phyloP scores from a whole-genome alignment of 2,888 invertebrate genomes.

The Acronicta leporina region DNA sequence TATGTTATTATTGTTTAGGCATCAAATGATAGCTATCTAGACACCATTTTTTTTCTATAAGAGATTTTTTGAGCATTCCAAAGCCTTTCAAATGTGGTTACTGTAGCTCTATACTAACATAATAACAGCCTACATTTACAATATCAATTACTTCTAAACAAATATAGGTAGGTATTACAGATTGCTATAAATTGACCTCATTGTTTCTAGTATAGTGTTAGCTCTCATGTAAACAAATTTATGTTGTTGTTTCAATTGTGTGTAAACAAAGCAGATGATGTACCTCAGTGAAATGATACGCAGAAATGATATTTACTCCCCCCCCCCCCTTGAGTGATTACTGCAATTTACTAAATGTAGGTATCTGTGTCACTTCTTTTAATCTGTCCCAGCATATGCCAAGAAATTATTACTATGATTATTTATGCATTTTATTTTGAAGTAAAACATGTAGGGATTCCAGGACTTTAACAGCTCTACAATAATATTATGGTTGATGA shows the following conservation, averaged over 20 bases:
- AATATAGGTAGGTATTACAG: background rate
- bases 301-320: slow-evolving; percentile 23
- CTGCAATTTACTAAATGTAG: slow-evolving; percentile 37
- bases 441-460: background rate
- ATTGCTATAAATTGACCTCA: slow-evolving; percentile 17
- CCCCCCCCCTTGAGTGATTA: slow-evolving; percentile 23
- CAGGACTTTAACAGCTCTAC: too few species aligned
- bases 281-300: slow-evolving; percentile 13
- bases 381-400: slow-evolving; percentile 1
- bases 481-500: slow-evolving; percentile 2
- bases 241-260: slow-evolving; percentile 23
- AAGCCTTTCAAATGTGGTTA: too few species aligned
- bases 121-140: background rate
- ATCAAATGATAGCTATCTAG: too few species aligned
- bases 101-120: too few species aligned
- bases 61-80: too few species aligned
- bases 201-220: slow-evolving; percentile 20
- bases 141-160: background rate
- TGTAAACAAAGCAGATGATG: slow-evolving; percentile 28
- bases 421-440: background rate
- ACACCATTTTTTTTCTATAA: too few species aligned
- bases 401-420: slow-evolving; percentile 5
- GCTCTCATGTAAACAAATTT: slow-evolving; percentile 31
- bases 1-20: too few species aligned
- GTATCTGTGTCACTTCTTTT: slow-evolving; percentile 44